Conservation (phyloP, 2,113 vertebrate genomes). For the Reinhardtius hippoglossoides region DNA sequence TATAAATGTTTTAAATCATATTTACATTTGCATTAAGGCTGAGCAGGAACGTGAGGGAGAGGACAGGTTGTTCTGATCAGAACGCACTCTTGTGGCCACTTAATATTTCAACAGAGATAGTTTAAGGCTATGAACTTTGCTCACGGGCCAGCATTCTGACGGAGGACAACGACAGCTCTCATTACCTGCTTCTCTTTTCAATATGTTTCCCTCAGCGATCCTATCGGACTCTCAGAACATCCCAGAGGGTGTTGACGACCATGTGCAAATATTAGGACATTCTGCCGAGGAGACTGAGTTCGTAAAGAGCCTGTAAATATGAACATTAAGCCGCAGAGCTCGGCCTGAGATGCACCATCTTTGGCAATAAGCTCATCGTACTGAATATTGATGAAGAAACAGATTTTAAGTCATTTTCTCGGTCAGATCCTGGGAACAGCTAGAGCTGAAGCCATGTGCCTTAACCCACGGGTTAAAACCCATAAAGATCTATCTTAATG, state of each 20-base stretch:
- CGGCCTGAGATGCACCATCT: neutral
- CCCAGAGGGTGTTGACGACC: conserved; percentile 1
- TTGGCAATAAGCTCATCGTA: neutral
- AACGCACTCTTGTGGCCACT: neutral
- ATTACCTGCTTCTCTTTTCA: conserved; percentile 3
- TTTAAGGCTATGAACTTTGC: conserved; percentile 13
- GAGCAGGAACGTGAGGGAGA: neutral
- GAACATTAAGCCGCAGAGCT: conserved; percentile 12
- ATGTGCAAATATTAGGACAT: conserved; percentile 28
- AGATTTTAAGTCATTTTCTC: conserved; percentile 1
- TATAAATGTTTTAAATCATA: neutral
- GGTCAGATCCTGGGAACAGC: neutral
- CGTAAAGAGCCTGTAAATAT: conserved; percentile 8
- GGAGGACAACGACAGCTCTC: conserved; percentile 1
- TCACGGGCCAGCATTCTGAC: neutral
- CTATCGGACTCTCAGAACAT: no score
- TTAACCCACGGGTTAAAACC: conserved; percentile 17
- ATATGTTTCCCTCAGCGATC: conserved; percentile 32
- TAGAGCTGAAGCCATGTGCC: neutral
- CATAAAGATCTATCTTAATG: conserved; percentile 16
- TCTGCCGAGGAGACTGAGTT: neutral
- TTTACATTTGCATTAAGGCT: neutral
- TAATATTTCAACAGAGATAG: conserved; percentile 16
- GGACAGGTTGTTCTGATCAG: neutral
- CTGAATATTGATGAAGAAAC: conserved; percentile 22